Percentiles rank a stretch among this genome's conserved stretches.
Conservation (phyloP, 2,797 vertebrate genomes). For the Crocidura indochinensis region DNA sequence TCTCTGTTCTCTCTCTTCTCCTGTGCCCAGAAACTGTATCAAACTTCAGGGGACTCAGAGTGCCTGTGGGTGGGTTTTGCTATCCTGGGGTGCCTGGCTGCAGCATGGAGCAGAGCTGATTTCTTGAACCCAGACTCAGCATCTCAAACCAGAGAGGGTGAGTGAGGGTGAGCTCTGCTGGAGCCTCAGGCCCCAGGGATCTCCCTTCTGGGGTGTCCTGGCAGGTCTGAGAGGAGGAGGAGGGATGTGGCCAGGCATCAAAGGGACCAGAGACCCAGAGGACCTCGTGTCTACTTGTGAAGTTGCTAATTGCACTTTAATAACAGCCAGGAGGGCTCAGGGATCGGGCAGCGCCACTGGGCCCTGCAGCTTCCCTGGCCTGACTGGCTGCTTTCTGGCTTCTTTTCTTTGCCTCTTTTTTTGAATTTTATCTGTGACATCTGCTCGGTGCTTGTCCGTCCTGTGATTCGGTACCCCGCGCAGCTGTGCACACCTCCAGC, state of each 20-base stretch:
- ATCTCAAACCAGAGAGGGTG: neutral
- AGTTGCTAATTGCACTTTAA: conserved; percentile 87
- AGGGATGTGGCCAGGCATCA: neutral
- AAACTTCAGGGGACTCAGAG: neutral
- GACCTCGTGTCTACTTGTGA: conserved; percentile 70
- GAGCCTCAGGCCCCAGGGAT: no score
- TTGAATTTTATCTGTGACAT: conserved; percentile 93
- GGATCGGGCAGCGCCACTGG: conserved; percentile 85
- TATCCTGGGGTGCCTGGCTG: neutral
- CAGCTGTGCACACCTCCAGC: conserved; percentile 97
- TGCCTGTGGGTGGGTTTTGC: no score
- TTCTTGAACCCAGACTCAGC: neutral
- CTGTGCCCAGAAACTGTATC: neutral
- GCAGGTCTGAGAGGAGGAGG: conserved; percentile 14
- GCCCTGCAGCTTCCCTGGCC: conserved; percentile 90
- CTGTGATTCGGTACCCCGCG: conserved; percentile 93
- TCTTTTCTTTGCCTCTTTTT: conserved; percentile 80
- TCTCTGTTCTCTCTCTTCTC: neutral
- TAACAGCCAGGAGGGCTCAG: conserved; percentile 84
- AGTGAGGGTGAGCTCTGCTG: no score
- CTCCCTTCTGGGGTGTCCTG: no score
- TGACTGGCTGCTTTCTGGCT: conserved; percentile 88
- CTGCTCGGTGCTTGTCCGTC: conserved; percentile 95
- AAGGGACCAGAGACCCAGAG: conserved; percentile 77
- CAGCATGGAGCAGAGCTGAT: neutral